phyloP scores from a whole-genome alignment of 2,797 vertebrate genomes.

The Rhinophrynus dorsalis region DNA sequence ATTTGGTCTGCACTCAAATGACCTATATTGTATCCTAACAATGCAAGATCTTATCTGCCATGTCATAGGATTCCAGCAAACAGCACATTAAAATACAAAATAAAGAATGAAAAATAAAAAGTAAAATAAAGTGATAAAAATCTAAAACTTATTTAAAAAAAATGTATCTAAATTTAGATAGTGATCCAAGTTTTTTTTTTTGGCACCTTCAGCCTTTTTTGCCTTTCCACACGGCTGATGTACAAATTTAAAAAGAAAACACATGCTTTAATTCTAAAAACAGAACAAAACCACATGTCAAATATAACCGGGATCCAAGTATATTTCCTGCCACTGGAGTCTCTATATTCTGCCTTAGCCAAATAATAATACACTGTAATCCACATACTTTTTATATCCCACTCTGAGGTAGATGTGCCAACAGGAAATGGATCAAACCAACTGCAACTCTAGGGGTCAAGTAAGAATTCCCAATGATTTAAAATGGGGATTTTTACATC shows the following conservation, averaged over 20 bases:
- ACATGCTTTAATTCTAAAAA: constrained; percentile 58
- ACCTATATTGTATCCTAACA: constrained; percentile 76
- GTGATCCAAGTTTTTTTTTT: constrained; percentile 38
- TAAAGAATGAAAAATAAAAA: constrained; percentile 43
- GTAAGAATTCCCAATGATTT: too few relatives aligned
- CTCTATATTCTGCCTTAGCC: constrained; percentile 44
- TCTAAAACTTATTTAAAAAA: constrained; percentile 6
- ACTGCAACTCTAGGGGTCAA: too few relatives aligned
- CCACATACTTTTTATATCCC: constrained; percentile 8
- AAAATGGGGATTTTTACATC: too few relatives aligned
- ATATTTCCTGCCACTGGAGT: constrained; percentile 47
- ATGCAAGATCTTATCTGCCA: constrained; percentile 65
- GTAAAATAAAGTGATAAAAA: not conserved
- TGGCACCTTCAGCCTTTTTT: constrained; percentile 46
- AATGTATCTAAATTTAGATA: constrained; percentile 49
- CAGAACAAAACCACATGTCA: constrained; percentile 57
- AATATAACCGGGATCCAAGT: constrained; percentile 51
- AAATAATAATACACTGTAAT: constrained; percentile 50
- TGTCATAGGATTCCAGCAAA: constrained; percentile 54
- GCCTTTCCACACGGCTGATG: constrained; percentile 57
- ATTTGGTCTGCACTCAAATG: constrained; percentile 73
- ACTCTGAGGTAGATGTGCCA: too few relatives aligned
- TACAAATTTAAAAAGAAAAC: constrained; percentile 49
- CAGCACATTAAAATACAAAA: constrained; percentile 53
- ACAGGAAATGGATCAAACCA: too few relatives aligned